Percentiles rank a stretch among this genome's conserved stretches.
These are phyloP conservation scores for Temnothorax nylanderi DNA, from an alignment of 1,140 invertebrate genomes.

Conservation along the genomic window DNA sequence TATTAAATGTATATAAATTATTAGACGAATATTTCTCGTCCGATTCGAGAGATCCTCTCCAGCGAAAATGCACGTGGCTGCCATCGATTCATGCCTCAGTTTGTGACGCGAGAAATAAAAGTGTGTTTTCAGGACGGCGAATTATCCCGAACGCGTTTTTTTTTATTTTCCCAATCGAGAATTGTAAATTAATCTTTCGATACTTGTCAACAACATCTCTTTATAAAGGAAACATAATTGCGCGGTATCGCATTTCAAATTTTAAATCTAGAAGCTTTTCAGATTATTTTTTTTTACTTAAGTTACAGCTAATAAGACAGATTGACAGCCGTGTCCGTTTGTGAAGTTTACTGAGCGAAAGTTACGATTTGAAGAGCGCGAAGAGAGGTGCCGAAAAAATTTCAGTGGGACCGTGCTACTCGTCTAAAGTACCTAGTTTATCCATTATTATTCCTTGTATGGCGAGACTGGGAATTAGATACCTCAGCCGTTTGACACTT, in stretches of 20 bases:
- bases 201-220: background rate
- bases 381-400: background rate
- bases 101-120: conserved; percentile 12
- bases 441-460: background rate
- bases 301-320: background rate
- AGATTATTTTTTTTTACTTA: background rate
- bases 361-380: background rate
- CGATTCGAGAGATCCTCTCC: background rate
- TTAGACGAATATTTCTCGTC: background rate
- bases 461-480: background rate
- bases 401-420: background rate
- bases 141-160: background rate
- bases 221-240: background rate
- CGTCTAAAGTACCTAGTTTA: background rate
- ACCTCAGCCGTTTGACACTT: background rate
- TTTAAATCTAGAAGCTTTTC: background rate
- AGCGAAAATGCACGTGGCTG: background rate
- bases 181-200: background rate
- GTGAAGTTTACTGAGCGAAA: background rate
- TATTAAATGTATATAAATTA: conserved; percentile 30
- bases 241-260: background rate
- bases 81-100: too few relatives aligned
- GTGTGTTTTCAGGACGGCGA: conserved; percentile 12
- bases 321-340: background rate
- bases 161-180: background rate